Percentiles rank a stretch among this genome's conserved stretches.
These are phyloP conservation scores for Noturus placidus DNA, from an alignment of 2,113 vertebrate species.

Conservation along the genomic window DNA sequence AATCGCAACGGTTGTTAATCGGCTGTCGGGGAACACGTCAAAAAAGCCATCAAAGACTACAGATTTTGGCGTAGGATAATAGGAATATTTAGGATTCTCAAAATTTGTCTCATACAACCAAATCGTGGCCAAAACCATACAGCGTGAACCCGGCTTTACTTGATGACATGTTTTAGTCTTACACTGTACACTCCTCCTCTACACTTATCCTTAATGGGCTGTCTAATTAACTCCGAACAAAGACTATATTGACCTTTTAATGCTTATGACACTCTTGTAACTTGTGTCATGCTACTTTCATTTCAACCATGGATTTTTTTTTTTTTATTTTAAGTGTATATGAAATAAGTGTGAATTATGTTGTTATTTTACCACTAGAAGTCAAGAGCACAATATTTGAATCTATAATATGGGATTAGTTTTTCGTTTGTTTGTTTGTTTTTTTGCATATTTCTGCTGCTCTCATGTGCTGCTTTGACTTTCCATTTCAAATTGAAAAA, in stretches of 20 bases:
- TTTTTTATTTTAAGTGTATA: background rate
- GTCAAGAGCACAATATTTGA: background rate
- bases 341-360: slow-evolving; percentile 12
- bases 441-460: background rate
- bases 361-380: slow-evolving; percentile 21
- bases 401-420: background rate
- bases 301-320: background rate
- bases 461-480: background rate
- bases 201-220: slow-evolving; percentile 59
- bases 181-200: background rate
- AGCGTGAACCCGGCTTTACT: background rate
- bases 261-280: slow-evolving; percentile 6
- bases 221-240: slow-evolving; percentile 72
- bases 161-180: background rate
- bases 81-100: too few relatives aligned
- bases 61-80: too few relatives aligned
- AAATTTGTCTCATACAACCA: too few relatives aligned
- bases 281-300: background rate
- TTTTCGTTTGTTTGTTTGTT: background rate
- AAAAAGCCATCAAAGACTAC: too few relatives aligned
- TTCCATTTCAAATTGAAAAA: background rate
- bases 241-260: slow-evolving; percentile 5
- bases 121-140: too few relatives aligned
- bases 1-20: too few relatives aligned
- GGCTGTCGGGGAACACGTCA: too few relatives aligned